Evolutionary conservation across 35 echinoderm and acorn worm genomes (phyloP), one percentile per base, ranked within the genome.

Genomic region (Heliocidaris tuberculata): DNA sequence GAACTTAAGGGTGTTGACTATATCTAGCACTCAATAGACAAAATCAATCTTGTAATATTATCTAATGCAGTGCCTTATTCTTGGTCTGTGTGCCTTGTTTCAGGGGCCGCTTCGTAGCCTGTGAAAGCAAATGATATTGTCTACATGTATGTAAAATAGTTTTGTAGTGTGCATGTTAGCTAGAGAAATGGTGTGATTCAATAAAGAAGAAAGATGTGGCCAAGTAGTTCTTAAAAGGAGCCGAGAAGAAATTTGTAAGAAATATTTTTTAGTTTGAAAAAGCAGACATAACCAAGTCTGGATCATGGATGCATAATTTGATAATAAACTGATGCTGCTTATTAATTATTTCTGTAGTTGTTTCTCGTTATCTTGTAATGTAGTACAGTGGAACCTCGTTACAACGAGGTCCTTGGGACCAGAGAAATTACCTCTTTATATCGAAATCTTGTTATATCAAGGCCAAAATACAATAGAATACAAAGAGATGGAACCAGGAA

Each of bases 311-410:
- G 65, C 65, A 78, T 29, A 78, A 70, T 70, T 70, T 70, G 60
- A 70, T 70, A 78, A 78, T 78, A 78, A 78, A 78, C 27, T n/a
- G 65, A 78, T 78, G 65, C 65, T 78, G 65, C 65, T 78, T 78
- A 78, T 27, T 78, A 56, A 13, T 56, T 56, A 4, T 21, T 78
- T 19, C 21, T 78, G 65, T n/a, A 78, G 4, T 78, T 78, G 27
- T 78, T 78, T n/a, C 21, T 78, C 7, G 65, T 78, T n/a, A 27
- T 42, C n/a, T n/a, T 21, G 65, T 78, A 78, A 78, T 78, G 21
- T 27, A 27, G 27, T 78, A 27, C n/a, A n/a, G n/a, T n/a, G n/a
- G n/a, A n/a, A n/a, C n/a, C n/a, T n/a, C n/a, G n/a, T n/a, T n/a
- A n/a, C n/a, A n/a, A n/a, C n/a, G n/a, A n/a, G n/a, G n/a, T n/a